These are phyloP conservation scores for Sebastes diaconus DNA, from an alignment of 2,797 vertebrate genomes.

Conservation along the genomic window DNA sequence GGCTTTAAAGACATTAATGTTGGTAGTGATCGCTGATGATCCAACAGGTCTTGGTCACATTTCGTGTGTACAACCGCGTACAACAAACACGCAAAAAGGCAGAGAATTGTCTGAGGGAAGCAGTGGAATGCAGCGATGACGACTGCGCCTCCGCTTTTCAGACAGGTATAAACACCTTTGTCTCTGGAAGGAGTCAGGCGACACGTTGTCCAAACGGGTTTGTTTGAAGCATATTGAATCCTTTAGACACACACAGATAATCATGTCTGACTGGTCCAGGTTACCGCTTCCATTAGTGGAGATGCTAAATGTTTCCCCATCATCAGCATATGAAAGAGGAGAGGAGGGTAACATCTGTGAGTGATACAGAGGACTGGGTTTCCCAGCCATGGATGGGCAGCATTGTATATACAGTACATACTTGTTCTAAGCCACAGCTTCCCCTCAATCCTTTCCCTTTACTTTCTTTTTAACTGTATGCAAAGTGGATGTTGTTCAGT, in stretches of 20 bases:
- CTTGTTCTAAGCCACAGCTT: neutral
- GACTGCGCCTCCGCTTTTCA: no score
- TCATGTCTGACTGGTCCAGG: neutral
- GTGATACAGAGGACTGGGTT: neutral
- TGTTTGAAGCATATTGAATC: no score
- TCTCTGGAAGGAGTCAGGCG: no score
- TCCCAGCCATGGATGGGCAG: neutral
- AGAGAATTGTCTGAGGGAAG: no score
- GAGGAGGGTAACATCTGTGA: neutral
- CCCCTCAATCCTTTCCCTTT: neutral
- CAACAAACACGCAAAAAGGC: no score
- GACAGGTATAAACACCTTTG: no score
- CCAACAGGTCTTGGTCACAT: no score
- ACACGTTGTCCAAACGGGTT: no score
- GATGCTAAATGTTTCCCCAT: neutral
- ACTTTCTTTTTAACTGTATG: neutral
- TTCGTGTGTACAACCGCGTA: no score
- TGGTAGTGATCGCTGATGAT: no score
- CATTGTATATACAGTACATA: neutral
- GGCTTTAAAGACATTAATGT: no score
- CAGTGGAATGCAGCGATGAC: no score
- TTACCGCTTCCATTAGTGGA: neutral
- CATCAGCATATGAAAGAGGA: neutral
- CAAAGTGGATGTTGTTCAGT: neutral
- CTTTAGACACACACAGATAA: neutral